Conservation (phyloP, 1,140 invertebrate genomes). For the Lepidurus arcticus region DNA sequence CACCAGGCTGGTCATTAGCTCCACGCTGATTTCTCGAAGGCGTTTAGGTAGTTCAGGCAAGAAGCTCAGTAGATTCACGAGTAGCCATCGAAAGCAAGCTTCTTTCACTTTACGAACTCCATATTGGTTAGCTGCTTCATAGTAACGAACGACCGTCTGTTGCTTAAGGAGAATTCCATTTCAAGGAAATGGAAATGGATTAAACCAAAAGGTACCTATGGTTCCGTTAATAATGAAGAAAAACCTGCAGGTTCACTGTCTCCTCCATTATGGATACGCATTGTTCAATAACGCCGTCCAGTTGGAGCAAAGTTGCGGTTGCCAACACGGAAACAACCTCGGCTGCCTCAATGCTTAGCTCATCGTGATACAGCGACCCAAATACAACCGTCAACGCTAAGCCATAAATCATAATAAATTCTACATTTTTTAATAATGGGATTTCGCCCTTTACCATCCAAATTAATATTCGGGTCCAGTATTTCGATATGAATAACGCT, state of each 20-base stretch:
- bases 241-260: conserved; percentile 58
- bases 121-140: conserved; percentile 61
- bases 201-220: background rate
- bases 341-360: conserved; percentile 63
- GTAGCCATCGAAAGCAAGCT: conserved; percentile 61
- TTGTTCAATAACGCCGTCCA: conserved; percentile 69
- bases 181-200: background rate
- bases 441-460: conserved; percentile 52
- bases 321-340: conserved; percentile 65
- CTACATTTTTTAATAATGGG: no score
- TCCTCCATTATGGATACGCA: conserved; percentile 70
- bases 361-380: conserved; percentile 72
- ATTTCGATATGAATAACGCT: conserved; percentile 63
- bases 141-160: conserved; percentile 62
- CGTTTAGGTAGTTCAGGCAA: conserved; percentile 52
- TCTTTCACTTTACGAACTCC: conserved; percentile 57
- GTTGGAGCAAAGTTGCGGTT: conserved; percentile 67
- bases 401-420: conserved; percentile 36
- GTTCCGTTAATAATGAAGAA: background rate
- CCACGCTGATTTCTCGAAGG: conserved; percentile 54
- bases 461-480: conserved; percentile 65
- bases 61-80: conserved; percentile 60
- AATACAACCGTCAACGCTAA: conserved; percentile 64
- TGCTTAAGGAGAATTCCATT: conserved; percentile 24
- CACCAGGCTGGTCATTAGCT: conserved; percentile 62